Conservation (phyloP, 1,140 invertebrate species). For the Papilio aristodemus region DNA sequence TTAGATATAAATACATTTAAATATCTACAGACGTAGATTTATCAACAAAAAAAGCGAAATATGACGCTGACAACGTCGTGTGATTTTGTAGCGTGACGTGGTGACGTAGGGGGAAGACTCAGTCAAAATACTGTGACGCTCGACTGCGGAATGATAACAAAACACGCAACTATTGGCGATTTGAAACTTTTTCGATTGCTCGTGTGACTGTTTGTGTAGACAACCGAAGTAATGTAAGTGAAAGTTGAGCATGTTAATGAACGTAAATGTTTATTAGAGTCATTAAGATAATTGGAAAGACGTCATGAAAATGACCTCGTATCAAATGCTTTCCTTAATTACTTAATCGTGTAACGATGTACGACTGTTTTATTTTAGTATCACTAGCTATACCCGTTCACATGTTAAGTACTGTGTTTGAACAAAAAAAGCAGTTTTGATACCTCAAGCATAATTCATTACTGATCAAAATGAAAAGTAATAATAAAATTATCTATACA, state of each 20-base stretch:
- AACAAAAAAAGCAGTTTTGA: no score
- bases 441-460: no score
- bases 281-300: constrained; percentile 32
- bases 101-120: constrained; percentile 51
- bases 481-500: no score
- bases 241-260: constrained; percentile 30
- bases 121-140: constrained; percentile 30
- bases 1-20: neutral
- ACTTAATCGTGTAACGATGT: constrained; percentile 1
- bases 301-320: constrained; percentile 16
- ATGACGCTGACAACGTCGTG: constrained; percentile 47
- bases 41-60: constrained; percentile 35
- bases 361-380: neutral
- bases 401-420: no score
- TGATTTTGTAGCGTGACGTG: constrained; percentile 36
- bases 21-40: neutral
- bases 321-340: constrained; percentile 13
- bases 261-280: constrained; percentile 29
- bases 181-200: neutral
- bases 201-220: neutral
- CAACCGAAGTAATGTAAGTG: neutral
- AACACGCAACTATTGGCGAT: neutral
- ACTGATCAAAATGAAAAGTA: no score
- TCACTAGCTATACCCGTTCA: neutral
- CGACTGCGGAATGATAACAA: neutral